Evolutionary conservation across 2,888 invertebrate species (phyloP), one percentile per base, ranked within the genome.

Genomic region (Tipula confusa): DNA sequence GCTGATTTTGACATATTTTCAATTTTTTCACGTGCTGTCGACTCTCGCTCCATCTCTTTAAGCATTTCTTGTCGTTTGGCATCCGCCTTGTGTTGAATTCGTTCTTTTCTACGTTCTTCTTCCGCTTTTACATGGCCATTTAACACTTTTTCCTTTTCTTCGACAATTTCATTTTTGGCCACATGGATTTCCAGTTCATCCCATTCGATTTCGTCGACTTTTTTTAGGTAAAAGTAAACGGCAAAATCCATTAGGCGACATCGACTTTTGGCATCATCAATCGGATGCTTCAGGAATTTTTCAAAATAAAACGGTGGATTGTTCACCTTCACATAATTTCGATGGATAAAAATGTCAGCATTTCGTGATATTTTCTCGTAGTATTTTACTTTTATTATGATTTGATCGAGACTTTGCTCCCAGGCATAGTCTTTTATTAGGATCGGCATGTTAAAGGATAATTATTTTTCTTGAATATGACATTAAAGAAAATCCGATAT

Each of bases 221-320:
- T 96, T 64, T 89, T 88, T 84, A 96, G 90, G 87, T 94, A 93
- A 87, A 95, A 92, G 15, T 93, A 87, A 24, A 94, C 92, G 83
- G 92, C 89, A 31, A 92, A 91, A 82, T 93, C 91, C 79, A 92
- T 91, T 33, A 95, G 88, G 2, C 92, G 91, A 86, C 94, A 95
- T 85, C 91, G 91, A 87, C 95, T 94, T 85, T 90, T 90, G 18
- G 90, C 89, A 83, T 92, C 92, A 86, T 93, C 89, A 1, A 96
- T 92, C 7, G 91, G 88, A 83, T 92, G 89, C 85, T 91, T 89
- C n/a, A 95, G 89, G 87, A 95, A 93, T 64, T 93, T 90, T 90
- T 96, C 96, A 87, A 95, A 94, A 84, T 95, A 90, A 87, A 93
- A 95, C 4, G 95, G 94, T 29, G 92, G 92, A 87, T 91, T 95